Conservation (phyloP, 2,113 vertebrate species). For the Potamarius usumacintae region DNA sequence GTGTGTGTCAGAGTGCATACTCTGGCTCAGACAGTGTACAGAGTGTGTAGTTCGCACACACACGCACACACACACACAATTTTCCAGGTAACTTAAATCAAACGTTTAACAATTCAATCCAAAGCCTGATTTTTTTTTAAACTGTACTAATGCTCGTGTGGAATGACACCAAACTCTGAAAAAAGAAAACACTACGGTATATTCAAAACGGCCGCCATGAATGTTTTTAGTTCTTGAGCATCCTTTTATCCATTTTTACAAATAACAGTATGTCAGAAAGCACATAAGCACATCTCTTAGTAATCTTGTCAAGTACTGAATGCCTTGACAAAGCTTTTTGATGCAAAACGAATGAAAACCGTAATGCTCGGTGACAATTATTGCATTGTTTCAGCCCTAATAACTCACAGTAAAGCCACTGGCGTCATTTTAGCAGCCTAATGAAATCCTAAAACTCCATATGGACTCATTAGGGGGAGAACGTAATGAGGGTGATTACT, state of each 20-base stretch:
- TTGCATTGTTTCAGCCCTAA: constrained; percentile 13
- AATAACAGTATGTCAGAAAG: neutral
- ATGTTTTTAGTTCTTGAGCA: neutral
- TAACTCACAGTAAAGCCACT: constrained; percentile 23
- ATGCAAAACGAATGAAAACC: neutral
- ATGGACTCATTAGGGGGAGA: constrained; percentile 64
- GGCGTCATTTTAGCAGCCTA: constrained; percentile 56
- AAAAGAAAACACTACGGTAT: no score
- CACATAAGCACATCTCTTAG: neutral
- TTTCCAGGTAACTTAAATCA: no score
- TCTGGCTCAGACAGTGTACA: no score
- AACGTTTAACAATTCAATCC: no score
- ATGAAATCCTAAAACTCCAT: constrained; percentile 70
- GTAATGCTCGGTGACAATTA: neutral
- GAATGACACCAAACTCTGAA: no score
- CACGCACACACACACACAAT: no score
- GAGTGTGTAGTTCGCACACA: neutral
- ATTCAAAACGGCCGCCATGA: neutral
- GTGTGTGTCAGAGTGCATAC: neutral
- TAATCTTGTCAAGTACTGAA: neutral
- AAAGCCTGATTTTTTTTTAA: no score
- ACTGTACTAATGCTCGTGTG: no score
- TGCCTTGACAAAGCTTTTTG: neutral
- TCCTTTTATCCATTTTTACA: neutral
- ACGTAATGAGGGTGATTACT: constrained; percentile 74